Base-by-base conservation (phyloP, 2,888 invertebrate species). In the Kryphioiulus occultus region DNA sequence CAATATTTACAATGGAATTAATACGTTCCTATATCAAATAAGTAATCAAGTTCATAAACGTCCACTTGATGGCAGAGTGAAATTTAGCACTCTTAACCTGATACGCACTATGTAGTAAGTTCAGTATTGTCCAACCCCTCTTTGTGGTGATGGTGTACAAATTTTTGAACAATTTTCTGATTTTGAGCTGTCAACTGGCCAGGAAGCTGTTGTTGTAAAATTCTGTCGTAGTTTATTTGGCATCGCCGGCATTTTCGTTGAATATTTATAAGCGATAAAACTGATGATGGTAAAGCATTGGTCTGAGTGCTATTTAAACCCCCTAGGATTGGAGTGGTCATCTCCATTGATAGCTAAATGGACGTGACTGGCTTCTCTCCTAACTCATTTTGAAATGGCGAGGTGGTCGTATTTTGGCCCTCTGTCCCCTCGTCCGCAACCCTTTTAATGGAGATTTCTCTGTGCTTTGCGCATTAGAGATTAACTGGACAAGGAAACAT, bases 251-350 rank as follows among this genome's bases (percentile, higher is more conserved):
- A 78, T 78, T 78, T 78, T 78, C 78, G 78, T 78, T 78, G 78
- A 78, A 78, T 78, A 78, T 78, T 78, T 78, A 78, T 78, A 78
- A 78, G 78, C 78, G 78, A 78, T 78, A 78, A 78, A 78, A 78
- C 30, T 78, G 53, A 3, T 53, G 78, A 30, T 78, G 78, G 78
- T 26, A 78, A 78, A 30, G 78, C 78, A 78, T 15, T 78, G 78
- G 78, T 15, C 78, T 78, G 78, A 78, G 78, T 78, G 78, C 78
- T 78, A 78, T 78, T 78, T 78, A 78, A 78, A 78, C 78, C 78
- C 78, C 78, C 78, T 32, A 78, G 78, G 78, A 78, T 78, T 78
- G 78, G 78, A 30, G 78, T 78, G 78, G 78, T 78, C 78, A 78
- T 78, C 78, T 78, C 78, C 78, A 78, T 78, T 78, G 78, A 78